Evolutionary conservation across 1,140 invertebrate species (phyloP), one percentile per base, ranked within the genome.

Genomic region (Dryas iulia): DNA sequence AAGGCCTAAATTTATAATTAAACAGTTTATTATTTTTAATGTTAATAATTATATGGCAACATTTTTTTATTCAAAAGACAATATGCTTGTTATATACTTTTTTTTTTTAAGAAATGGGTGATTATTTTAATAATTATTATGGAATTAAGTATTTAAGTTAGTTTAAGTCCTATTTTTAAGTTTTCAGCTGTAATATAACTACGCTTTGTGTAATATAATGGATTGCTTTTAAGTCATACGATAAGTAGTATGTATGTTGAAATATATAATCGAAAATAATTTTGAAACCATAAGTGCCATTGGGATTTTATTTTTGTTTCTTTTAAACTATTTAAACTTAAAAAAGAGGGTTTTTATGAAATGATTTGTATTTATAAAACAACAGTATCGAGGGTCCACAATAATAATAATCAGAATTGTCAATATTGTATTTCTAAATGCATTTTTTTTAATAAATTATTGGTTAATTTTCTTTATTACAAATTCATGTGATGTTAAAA

Each of bases 221-320:
- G n/a, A 47, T 47, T 10, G n/a, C 26, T 28, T 47, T 39, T 18
- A 39, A 39, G 12, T n/a, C n/a, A n/a, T n/a, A n/a, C n/a, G n/a
- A n/a, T n/a, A n/a, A n/a, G n/a, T n/a, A n/a, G n/a, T n/a, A n/a
- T n/a, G n/a, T n/a, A n/a, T n/a, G n/a, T n/a, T 21, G 33, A n/a
- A 39, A 47, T 47, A 47, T 47, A 47, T 47, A 47, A 8, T 21
- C 7, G 11, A 56, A 56, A 56, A 25, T 26, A 25, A 8, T 24
- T 56, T 54, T 25, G 53, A 56, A 12, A 25, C 25, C 53, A 56
- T 56, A 25, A 56, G 53, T 56, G 53, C 53, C 53, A 56, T 56
- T 11, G 2, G 39, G 14, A 2, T 47, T 47, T 21, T 21, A 21
- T 47, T 39, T 39, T 14, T 47, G 14, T 47, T 47, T 21, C 1